These are phyloP conservation scores for Petrosia ficiformis DNA, from an alignment of 37 sponge, comb jelly and placozoan species.

Conservation along the genomic window DNA sequence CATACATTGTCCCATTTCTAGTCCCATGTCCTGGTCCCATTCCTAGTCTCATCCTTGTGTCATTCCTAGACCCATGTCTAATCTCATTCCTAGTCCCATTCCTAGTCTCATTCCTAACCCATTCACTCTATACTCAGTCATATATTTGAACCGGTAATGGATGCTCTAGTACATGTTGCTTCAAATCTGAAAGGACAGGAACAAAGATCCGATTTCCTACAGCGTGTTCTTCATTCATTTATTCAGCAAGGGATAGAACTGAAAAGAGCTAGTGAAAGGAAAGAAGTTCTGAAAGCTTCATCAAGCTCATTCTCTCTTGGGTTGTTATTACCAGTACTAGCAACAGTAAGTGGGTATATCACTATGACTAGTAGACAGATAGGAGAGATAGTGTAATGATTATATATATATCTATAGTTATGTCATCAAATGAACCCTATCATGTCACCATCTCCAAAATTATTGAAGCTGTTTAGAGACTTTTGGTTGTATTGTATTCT, in stretches of 20 bases:
- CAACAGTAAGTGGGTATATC: constrained; percentile 73
- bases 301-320: constrained; percentile 74
- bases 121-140: constrained; percentile 22
- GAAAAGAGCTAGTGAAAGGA: constrained; percentile 62
- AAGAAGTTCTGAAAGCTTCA: constrained; percentile 59
- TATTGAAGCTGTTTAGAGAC: constrained; percentile 83
- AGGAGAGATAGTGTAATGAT: not conserved
- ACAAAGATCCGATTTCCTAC: constrained; percentile 44
- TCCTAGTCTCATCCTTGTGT: too few species aligned
- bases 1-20: too few species aligned
- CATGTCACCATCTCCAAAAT: constrained; percentile 13
- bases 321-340: constrained; percentile 67
- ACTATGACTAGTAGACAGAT: not conserved
- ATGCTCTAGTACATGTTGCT: constrained; percentile 59
- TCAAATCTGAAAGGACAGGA: constrained; percentile 36
- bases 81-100: too few species aligned
- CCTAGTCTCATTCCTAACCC: not conserved
- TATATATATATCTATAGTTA: constrained; percentile 23
- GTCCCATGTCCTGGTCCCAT: too few species aligned
- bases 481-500: constrained; percentile 96
- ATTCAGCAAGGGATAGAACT: constrained; percentile 69
- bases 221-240: constrained; percentile 57
- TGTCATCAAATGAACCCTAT: constrained; percentile 31
- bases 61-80: too few species aligned
- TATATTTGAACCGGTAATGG: constrained; percentile 61